Conservation (phyloP, 2,888 invertebrate genomes). For the Meiosimyza platycephala region DNA sequence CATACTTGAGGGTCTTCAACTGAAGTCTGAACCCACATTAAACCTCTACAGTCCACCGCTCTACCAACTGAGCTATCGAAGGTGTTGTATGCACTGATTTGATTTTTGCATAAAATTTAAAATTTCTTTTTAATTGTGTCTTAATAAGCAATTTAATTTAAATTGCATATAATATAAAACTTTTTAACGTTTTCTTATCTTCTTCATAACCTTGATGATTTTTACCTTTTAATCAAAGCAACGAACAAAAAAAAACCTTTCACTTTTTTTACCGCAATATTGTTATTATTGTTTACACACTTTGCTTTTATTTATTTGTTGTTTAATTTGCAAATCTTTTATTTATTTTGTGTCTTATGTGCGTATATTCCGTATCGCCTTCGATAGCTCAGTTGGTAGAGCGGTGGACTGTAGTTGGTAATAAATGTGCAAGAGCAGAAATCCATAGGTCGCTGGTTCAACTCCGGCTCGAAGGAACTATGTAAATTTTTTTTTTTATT, state of each 20-base stretch:
- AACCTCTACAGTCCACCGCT: conserved; percentile 52
- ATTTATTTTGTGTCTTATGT: background rate
- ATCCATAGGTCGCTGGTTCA: conserved; percentile 79
- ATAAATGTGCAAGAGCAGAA: conserved; percentile 42
- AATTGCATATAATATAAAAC: too few species aligned
- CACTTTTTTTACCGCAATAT: background rate
- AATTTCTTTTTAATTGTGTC: too few species aligned
- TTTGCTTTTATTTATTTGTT: background rate
- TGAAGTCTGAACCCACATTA: too few species aligned
- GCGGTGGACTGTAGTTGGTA: conserved; percentile 51
- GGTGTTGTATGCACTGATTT: conserved; percentile 30
- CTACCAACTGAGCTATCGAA: conserved; percentile 55
- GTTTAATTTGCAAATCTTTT: background rate
- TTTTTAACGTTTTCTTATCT: too few species aligned
- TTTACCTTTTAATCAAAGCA: too few species aligned
- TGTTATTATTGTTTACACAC: background rate
- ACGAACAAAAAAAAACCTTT: too few species aligned
- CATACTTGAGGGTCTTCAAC: too few species aligned
- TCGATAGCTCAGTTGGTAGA: conserved; percentile 55
- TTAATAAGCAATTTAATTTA: too few species aligned
- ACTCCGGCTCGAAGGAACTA: conserved; percentile 72
- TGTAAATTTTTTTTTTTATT: conserved; percentile 15
- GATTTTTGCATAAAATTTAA: too few species aligned
- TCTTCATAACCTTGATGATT: too few species aligned
- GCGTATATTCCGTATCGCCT: conserved; percentile 35